Base-by-base conservation (phyloP, 2,888 invertebrate species). In the Pilophorus perplexus region DNA sequence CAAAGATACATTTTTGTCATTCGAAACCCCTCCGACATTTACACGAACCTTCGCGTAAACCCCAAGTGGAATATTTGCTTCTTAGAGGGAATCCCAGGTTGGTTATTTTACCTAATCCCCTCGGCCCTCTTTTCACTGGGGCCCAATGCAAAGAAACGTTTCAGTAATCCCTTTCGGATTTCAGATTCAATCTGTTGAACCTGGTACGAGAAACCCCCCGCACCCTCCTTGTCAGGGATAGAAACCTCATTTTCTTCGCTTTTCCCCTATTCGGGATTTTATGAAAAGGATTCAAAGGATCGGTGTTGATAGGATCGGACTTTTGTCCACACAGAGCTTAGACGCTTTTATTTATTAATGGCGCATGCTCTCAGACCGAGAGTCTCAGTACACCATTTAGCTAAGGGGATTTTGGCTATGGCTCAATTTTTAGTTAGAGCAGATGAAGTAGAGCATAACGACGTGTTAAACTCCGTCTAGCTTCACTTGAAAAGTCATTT, bases 111-210 rank as follows among this genome's bases (percentile, higher is more conserved):
- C 54, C 18, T 54, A 54, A 54, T 54, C 54, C 28, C 10, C 54
- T 54, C n/a, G n/a, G n/a, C n/a, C n/a, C 37, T 33, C 54, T 57
- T 57, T 57, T 57, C 57, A 55, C 55, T 33, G 37, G 27, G 50
- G 23, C 23, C 23, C 57, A 18, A 40, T 57, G 23, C 38, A 22
- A 23, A 40, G 57, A 57, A 57, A 57, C 57, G 38, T 20, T 57
- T 57, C 42, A 23, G 57, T 57, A 57, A 57, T 57, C 57, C 57
- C n/a, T 28, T 23, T 42, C 57, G 38, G 57, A 57, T 57, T 57
- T 40, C 22, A 25, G 57, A 42, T 57, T 57, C 57, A 57, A 57
- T 57, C 57, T 23, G 57, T 22, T 40, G 57, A 57, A 55, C 28
- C 55, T 10, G 20, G 23, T 18, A 27, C 10, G 37, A 18, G 37